Evolutionary conservation across 2,113 vertebrate species (phyloP).

Genomic region (Chaenocephalus aceratus): DNA sequence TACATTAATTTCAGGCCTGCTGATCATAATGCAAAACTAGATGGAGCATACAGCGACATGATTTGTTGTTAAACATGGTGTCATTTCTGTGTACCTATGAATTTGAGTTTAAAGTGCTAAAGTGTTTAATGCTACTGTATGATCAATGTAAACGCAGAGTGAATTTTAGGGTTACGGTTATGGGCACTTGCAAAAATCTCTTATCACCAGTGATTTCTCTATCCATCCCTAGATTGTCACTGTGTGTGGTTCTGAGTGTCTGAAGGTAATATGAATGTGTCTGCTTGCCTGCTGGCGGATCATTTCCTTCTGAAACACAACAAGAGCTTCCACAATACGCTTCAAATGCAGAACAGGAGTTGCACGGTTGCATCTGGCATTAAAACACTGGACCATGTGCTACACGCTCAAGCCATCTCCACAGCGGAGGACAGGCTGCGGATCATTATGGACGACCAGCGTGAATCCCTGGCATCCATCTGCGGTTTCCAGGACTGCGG

Average conservation of each 20-base stretch:
- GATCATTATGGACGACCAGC: slow-evolving; percentile 72
- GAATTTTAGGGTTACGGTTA: background rate
- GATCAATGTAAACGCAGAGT: background rate
- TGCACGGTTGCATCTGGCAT: slow-evolving; percentile 70
- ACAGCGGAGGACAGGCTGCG: slow-evolving; percentile 64
- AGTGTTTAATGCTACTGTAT: background rate
- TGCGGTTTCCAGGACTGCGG: slow-evolving; percentile 31
- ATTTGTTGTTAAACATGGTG: background rate
- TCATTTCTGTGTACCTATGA: background rate
- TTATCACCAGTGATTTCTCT: background rate
- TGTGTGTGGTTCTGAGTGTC: slow-evolving; percentile 3
- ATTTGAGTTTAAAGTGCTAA: background rate
- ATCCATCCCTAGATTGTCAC: slow-evolving; percentile 3
- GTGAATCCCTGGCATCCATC: slow-evolving; percentile 60
- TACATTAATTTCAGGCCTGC: background rate
- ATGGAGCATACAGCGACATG: background rate
- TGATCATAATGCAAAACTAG: background rate
- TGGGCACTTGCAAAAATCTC: background rate
- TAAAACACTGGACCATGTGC: slow-evolving; percentile 66
- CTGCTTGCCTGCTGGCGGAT: slow-evolving; percentile 55
- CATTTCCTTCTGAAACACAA: slow-evolving; percentile 51
- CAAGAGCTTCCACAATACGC: slow-evolving; percentile 28
- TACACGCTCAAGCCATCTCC: slow-evolving; percentile 53
- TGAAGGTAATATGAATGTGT: slow-evolving; percentile 39
- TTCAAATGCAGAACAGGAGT: slow-evolving; percentile 58